Percentiles rank a stretch among this genome's conserved stretches.
Conservation (phyloP, 2,888 invertebrate genomes). For the Cryptocephalus moraei region DNA sequence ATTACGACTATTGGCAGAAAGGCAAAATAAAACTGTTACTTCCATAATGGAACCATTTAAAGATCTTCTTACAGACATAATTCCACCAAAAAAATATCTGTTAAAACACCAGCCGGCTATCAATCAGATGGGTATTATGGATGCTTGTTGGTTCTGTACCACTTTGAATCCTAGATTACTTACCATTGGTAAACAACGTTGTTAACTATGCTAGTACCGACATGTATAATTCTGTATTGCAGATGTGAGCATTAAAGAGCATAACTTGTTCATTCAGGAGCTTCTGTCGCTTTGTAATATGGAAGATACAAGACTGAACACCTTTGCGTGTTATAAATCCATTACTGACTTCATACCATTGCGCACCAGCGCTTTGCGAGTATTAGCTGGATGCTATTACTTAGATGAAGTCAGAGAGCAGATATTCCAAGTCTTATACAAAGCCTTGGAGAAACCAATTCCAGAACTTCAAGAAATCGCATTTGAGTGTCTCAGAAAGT, state of each 20-base stretch:
- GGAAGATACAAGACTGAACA: constrained; percentile 73
- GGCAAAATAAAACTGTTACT: constrained; percentile 76
- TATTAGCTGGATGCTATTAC: constrained; percentile 79
- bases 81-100: constrained; percentile 90
- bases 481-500: constrained; percentile 90
- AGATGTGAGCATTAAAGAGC: constrained; percentile 75
- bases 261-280: constrained; percentile 85
- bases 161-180: constrained; percentile 84
- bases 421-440: constrained; percentile 49
- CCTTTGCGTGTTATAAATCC: constrained; percentile 87
- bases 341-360: constrained; percentile 77
- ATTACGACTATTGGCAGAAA: constrained; percentile 64
- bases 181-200: constrained; percentile 47
- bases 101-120: constrained; percentile 91
- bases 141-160: constrained; percentile 94
- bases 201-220: too few species aligned
- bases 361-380: constrained; percentile 77
- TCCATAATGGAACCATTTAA: constrained; percentile 93
- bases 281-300: constrained; percentile 80
- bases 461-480: constrained; percentile 86
- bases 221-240: constrained; percentile 1
- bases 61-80: constrained; percentile 85
- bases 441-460: constrained; percentile 77
- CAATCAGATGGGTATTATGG: constrained; percentile 95
- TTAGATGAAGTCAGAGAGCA: constrained; percentile 48